Conservation (phyloP, 2,797 vertebrate genomes). For the Brachymystax lenok region DNA sequence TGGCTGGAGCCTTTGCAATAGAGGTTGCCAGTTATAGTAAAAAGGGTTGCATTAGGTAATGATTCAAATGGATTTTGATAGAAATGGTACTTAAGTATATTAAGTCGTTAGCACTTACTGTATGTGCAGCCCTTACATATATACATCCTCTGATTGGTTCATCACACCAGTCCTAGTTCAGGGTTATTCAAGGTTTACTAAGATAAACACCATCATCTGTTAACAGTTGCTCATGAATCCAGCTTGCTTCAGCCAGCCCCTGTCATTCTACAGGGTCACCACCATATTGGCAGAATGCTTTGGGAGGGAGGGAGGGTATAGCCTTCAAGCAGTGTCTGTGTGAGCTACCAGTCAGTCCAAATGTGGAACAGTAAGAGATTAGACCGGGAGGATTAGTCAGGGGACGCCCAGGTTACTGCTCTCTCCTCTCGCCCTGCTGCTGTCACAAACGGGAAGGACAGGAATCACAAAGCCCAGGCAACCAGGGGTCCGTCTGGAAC, state of each 20-base stretch:
- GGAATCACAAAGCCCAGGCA: slow-evolving; percentile 1
- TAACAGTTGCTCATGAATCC: too few relatives aligned
- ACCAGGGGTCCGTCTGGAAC: background rate
- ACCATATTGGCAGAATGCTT: slow-evolving; percentile 1
- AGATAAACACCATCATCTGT: too few relatives aligned
- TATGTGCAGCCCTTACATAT: background rate
- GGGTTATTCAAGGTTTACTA: background rate
- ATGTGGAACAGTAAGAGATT: slow-evolving; percentile 78
- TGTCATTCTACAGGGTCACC: background rate
- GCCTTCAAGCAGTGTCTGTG: slow-evolving; percentile 28
- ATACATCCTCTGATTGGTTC: background rate
- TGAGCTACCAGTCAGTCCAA: slow-evolving; percentile 58
- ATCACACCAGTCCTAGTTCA: background rate
- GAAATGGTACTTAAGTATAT: too few relatives aligned
- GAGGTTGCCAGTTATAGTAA: background rate
- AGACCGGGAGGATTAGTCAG: slow-evolving; percentile 70
- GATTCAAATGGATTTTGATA: too few relatives aligned
- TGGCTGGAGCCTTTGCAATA: background rate
- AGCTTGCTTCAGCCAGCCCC: too few relatives aligned
- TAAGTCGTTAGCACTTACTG: background rate
- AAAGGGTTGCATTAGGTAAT: background rate
- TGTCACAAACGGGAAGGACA: slow-evolving; percentile 19
- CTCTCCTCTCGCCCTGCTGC: slow-evolving; percentile 16
- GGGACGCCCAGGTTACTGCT: slow-evolving; percentile 2
- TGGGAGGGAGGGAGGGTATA: slow-evolving; percentile 33